Percentiles rank a stretch among this genome's conserved stretches.
Conservation (phyloP, 2,797 vertebrate species). For the Galaxias olidus region DNA sequence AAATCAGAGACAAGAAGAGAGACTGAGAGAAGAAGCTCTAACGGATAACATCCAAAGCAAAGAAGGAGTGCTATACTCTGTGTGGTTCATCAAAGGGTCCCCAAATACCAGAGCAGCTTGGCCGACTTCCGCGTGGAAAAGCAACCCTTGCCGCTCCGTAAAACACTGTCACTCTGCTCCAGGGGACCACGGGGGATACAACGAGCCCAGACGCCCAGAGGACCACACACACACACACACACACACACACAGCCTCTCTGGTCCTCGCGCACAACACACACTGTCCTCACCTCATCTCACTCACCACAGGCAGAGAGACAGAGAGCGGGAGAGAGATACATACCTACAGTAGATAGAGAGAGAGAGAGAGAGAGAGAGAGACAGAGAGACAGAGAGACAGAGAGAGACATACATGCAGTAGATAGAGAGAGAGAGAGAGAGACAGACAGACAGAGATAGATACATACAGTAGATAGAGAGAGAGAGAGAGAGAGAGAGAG, state of each 20-base stretch:
- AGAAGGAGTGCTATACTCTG: no score
- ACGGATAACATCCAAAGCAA: no score
- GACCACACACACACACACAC: neutral
- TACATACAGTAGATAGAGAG: no score
- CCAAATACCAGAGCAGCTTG: no score
- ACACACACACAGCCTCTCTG: neutral
- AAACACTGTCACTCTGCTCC: no score
- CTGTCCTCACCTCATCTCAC: neutral
- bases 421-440: no score
- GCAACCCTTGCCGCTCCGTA: no score
- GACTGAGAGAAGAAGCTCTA: neutral
- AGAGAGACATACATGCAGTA: no score
- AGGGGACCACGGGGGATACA: neutral
- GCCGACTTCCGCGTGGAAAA: no score
- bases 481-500: conserved; percentile 7
- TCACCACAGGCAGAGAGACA: neutral
- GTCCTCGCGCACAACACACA: neutral
- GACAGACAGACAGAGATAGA: no score
- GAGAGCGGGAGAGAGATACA: neutral
- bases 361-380: conserved; percentile 4
- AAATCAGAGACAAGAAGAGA: neutral
- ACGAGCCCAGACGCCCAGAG: neutral
- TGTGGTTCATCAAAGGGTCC: no score
- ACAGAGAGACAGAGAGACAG: neutral
- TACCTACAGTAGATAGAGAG: no score